Conservation (phyloP, 2,113 vertebrate species). For the Charadrius vociferus region DNA sequence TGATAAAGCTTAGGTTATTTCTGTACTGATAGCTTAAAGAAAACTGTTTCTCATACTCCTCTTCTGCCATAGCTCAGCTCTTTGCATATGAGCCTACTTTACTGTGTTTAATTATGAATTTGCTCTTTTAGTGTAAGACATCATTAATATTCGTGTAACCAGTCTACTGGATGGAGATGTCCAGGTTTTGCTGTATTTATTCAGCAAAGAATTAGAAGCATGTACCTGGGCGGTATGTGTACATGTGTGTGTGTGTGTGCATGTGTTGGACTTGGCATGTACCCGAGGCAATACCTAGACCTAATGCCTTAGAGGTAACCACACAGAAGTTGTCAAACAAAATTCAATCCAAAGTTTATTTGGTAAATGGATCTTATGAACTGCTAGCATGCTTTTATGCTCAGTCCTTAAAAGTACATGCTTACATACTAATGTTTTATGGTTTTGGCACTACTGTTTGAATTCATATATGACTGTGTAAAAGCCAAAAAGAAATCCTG, state of each 20-base stretch:
- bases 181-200: neutral
- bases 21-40: neutral
- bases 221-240: neutral
- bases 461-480: neutral
- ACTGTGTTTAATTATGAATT: neutral
- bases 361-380: neutral
- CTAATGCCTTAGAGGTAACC: rapidly evolving
- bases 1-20: neutral
- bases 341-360: neutral
- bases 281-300: neutral
- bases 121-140: neutral
- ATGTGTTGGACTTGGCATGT: neutral
- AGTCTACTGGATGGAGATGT: neutral
- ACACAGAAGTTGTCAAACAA: neutral
- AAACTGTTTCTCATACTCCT: neutral
- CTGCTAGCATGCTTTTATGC: neutral
- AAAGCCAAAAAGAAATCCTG: neutral
- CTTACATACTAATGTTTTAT: neutral
- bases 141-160: conserved; percentile 4
- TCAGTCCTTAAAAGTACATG: neutral
- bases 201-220: neutral
- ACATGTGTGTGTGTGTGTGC: neutral
- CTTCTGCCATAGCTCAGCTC: neutral
- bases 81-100: neutral
- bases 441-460: neutral